These are phyloP conservation scores for Caenorhabditis tropicalis DNA, from an alignment of 1,140 invertebrate genomes.

Conservation along the genomic window DNA sequence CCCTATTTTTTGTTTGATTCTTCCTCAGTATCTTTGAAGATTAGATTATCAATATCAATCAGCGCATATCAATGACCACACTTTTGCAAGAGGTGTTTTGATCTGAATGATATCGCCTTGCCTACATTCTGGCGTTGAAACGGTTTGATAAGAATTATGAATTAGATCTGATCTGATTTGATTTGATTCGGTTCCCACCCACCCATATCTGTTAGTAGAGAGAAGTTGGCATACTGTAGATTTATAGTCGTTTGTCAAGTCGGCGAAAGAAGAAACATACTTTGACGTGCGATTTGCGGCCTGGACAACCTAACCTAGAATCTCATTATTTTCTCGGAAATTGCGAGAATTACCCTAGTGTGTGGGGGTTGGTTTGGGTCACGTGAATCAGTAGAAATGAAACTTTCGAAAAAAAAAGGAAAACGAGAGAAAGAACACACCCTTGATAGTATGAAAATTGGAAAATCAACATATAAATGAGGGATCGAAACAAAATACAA, in stretches of 20 bases:
- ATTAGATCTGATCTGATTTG: slow-evolving; percentile 3
- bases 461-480: not conserved
- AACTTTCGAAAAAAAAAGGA: not conserved
- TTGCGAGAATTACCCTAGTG: not conserved
- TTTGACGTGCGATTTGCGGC: slow-evolving; percentile 2
- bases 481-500: not conserved
- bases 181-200: not conserved
- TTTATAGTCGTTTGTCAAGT: slow-evolving; percentile 31
- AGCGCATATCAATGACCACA: not conserved
- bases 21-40: no score
- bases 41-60: no score
- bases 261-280: not conserved
- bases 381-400: not conserved
- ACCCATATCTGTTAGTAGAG: not conserved
- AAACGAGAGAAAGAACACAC: not conserved
- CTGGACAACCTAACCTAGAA: not conserved
- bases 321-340: slow-evolving; percentile 15
- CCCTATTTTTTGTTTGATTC: not conserved
- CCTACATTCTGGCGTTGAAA: not conserved
- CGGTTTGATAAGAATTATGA: slow-evolving; percentile 15
- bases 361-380: not conserved
- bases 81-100: slow-evolving; percentile 17
- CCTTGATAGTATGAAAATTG: not conserved
- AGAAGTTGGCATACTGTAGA: slow-evolving; percentile 18
- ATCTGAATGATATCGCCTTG: not conserved